Conservation (phyloP, 2,888 invertebrate species). For the Rotaria socialis region DNA sequence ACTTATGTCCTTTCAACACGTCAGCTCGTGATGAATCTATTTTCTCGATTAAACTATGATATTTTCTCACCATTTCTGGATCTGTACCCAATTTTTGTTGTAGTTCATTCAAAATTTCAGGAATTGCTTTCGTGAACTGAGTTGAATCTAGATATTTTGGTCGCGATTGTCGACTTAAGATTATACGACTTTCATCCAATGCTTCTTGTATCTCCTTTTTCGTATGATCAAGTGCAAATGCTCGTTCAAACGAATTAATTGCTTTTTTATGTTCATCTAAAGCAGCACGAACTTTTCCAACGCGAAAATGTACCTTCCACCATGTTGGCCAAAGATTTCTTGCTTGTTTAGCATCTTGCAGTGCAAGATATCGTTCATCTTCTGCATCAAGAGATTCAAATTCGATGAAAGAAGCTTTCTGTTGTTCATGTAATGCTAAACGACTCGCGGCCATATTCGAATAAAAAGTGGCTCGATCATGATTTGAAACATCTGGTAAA, state of each 20-base stretch:
- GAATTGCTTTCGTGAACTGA: not conserved
- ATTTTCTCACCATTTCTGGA: not conserved
- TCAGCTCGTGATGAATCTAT: not conserved
- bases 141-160: constrained; percentile 8
- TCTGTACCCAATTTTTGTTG: not conserved
- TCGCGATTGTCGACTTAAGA: constrained; percentile 2
- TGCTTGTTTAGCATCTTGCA: not conserved
- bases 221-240: not conserved
- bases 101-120: constrained; percentile 8
- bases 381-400: not conserved
- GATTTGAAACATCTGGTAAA: constrained; percentile 1
- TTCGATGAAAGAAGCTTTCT: not conserved
- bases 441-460: not conserved
- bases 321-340: constrained; percentile 16
- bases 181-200: not conserved
- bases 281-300: not conserved
- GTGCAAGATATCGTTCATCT: not conserved
- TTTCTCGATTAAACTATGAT: not conserved
- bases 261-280: constrained; percentile 11
- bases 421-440: not conserved
- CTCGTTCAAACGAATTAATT: constrained; percentile 3
- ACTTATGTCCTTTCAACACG: constrained; percentile 25
- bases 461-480: not conserved
- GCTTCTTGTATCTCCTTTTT: constrained; percentile 3
- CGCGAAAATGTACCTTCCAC: constrained; percentile 18